Evolutionary conservation across 2,797 vertebrate genomes (phyloP), one percentile per base, ranked within the genome.

Genomic region (Enteromius paludinosus): DNA sequence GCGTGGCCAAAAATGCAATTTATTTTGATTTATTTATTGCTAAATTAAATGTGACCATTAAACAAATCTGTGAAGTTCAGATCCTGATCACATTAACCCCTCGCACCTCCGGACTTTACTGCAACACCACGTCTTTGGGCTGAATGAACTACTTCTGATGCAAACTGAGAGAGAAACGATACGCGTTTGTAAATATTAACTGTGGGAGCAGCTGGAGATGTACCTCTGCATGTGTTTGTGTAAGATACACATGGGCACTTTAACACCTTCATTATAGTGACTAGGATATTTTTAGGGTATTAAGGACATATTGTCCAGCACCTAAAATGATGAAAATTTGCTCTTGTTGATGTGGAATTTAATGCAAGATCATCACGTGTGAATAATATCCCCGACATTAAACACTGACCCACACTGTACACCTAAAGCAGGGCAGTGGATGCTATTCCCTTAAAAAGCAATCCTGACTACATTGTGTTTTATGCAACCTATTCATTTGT

Each of bases 211-310:
- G 75, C 68, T 61, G 68, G 80, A 71, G 80, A 82, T 30, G 71
- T 47, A 66, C n/a, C 61, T 54, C 71, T 56, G 71, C 80, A 75
- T 82, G 80, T 62, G 41, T 82, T 82, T 74, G 80, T 77, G 75
- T 82, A 43, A 54, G 41, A 68, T 41, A 74, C 75, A 54, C 61
- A 82, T 64, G 59, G 80, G 80, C 80, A 82, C 80, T 66, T 82
- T 75, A 82, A 75, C 47, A 66, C n/a, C 61, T 38, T 73, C n/a
- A 5, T 71, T 33, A 17, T 64, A 73, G 47, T n/a, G 70, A 74
- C 43, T 82, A 74, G 20, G 33, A 49, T 15, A 30, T 81, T 49
- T 45, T 33, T 14, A 0, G 43, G 66, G 79, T 49, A 62, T n/a
- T 64, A 81, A 18, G 79, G 79, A 81, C 70, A 81, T 81, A 64